A percentile compares a stretch with the other conserved stretches of the same genome.
Evolutionary conservation across 2,888 invertebrate genomes (phyloP).

Genomic region (Melipona beecheii): DNA sequence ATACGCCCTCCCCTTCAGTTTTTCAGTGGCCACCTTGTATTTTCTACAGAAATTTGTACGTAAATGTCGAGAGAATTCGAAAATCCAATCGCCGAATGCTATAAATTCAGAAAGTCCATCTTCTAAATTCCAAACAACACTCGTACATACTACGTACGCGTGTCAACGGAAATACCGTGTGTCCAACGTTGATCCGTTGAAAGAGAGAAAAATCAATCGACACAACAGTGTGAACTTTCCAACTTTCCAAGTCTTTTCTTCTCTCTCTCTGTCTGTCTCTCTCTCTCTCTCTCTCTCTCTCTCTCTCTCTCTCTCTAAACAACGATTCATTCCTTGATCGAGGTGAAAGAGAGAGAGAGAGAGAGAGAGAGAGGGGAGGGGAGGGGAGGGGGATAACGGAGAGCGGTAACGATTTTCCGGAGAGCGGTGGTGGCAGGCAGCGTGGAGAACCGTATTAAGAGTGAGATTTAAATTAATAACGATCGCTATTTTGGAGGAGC

Average conservation of each 20-base stretch:
- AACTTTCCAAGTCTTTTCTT: constrained; percentile 29
- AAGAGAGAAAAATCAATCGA: not conserved
- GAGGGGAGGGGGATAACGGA: too few relatives aligned
- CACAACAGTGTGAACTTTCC: constrained; percentile 48
- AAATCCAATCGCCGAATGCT: too few relatives aligned
- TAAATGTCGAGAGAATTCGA: not conserved
- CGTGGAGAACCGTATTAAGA: constrained; percentile 67
- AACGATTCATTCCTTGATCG: constrained; percentile 29
- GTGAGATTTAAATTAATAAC: constrained; percentile 76
- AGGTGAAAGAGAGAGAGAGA: not conserved
- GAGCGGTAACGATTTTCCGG: constrained; percentile 62
- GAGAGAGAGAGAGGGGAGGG: not conserved
- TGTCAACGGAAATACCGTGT: not conserved
- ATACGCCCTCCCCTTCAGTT: too few relatives aligned
- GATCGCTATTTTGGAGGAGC: constrained; percentile 78
- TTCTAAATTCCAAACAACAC: not conserved
- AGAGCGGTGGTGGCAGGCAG: constrained; percentile 23
- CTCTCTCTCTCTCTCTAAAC: constrained; percentile 20
- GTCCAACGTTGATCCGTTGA: not conserved
- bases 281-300: too few relatives aligned
- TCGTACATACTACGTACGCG: not conserved
- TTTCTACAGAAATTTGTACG: not conserved
- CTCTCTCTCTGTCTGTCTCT: too few relatives aligned
- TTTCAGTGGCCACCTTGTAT: not conserved
- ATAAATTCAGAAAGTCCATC: not conserved